Base-by-base conservation (phyloP, 2,888 invertebrate genomes). In the Ptychoptera contaminata region DNA sequence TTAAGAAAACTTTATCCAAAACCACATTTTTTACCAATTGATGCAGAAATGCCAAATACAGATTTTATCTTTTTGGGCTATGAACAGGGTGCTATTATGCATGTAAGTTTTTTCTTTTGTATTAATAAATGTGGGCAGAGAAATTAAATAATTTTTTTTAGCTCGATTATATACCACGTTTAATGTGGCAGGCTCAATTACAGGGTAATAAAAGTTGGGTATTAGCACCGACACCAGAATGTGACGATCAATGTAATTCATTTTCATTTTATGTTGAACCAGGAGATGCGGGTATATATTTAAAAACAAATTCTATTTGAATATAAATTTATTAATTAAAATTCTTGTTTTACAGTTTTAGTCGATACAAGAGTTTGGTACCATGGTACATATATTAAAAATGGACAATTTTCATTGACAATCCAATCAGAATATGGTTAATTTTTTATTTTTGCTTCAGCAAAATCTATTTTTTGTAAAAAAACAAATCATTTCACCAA, bases 111-210 rank as follows among this genome's bases (percentile, higher is more conserved):
- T 10, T 16, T 40, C 35, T 43, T 42, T 45, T 45, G 29, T 16
- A 14, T n/a, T 38, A 8, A 10, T 31, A 31, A 8, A n/a, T 23
- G 11, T 37, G 10, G 30, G 34, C 1, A 9, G 2, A 32, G 11
- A 45, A 30, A 45, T 38, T 3, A 23, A 23, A 23, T 23, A 3
- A 7, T 16, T 37, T 48, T 50, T 66, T 71, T 40, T 61, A 91
- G 91, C 67, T 92, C 60, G 92, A 92, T 65, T 90, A 87, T 59
- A 92, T 92, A 52, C 79, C 83, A 52, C 75, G 91, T 48, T 72
- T 92, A 30, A 90, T 91, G 76, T 92, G 92, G 92, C 92, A 92
- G 67, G 91, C 88, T 2, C 91, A 92, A 67, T 72, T 92, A 12
- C 72, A 74, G 53, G 92, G 92, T 1, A 78, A 76, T 54, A 93